Conservation (phyloP, 1,140 invertebrate genomes). For the Apis cerana region DNA sequence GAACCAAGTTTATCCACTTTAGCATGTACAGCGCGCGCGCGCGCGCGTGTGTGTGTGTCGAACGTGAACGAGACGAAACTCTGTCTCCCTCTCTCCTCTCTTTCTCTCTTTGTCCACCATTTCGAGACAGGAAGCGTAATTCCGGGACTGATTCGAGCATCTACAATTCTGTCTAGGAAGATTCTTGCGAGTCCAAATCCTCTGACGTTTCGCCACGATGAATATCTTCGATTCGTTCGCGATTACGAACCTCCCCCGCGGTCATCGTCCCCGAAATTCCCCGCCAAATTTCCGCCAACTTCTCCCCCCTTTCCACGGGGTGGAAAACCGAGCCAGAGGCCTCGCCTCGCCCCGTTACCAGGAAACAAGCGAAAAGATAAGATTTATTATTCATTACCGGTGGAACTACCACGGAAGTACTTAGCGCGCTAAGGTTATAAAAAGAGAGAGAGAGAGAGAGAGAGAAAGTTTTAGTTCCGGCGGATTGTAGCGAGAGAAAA, state of each 20-base stretch:
- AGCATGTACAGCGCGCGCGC: slow-evolving; percentile 2
- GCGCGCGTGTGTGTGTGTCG: not conserved
- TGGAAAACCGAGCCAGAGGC: slow-evolving; percentile 19
- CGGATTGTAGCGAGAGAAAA: not conserved
- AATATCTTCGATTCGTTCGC: slow-evolving; percentile 21
- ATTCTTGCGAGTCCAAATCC: slow-evolving; percentile 35
- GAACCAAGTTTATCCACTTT: slow-evolving; percentile 56
- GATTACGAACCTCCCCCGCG: not conserved
- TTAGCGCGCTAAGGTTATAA: slow-evolving; percentile 11
- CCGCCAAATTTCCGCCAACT: not conserved
- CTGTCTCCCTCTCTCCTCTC: not conserved
- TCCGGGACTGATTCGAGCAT: slow-evolving; percentile 35
- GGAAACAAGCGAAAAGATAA: not conserved
- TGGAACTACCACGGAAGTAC: slow-evolving; percentile 26
- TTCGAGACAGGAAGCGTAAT: slow-evolving; percentile 21
- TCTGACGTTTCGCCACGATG: slow-evolving; percentile 7
- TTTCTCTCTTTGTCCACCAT: not conserved
- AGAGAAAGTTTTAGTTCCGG: not conserved
- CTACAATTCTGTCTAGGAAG: slow-evolving; percentile 26
- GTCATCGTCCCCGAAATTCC: not conserved
- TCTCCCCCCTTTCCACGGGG: not conserved
- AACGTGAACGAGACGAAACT: slow-evolving; percentile 47
- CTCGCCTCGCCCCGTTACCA: not conserved
- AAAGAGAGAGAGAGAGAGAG: not conserved
- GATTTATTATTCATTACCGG: slow-evolving; percentile 40